phyloP scores from a whole-genome alignment of 1,140 invertebrate species.

The Megalopta genalis region DNA sequence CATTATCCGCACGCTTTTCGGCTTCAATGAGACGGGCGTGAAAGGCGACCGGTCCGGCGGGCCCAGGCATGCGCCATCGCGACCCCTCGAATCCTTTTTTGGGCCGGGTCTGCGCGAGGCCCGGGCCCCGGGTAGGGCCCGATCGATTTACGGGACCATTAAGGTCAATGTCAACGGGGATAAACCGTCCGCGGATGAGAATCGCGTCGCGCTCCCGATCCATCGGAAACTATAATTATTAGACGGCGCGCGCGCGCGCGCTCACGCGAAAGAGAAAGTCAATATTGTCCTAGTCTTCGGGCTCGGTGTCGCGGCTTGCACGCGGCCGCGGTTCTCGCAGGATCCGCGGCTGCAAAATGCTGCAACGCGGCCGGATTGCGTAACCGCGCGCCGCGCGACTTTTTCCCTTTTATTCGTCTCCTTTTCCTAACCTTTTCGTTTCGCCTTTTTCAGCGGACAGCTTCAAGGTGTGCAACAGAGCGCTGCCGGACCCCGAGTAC shows the following conservation, averaged over 20 bases:
- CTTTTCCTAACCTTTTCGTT: neutral
- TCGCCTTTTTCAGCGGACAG: conserved; percentile 54
- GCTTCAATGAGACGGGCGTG: neutral
- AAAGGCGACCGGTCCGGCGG: neutral
- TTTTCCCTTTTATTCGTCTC: conserved; percentile 16
- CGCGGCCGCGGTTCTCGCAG: conserved; percentile 42
- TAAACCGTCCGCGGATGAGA: neutral
- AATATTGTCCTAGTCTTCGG: conserved; percentile 27
- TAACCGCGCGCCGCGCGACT: conserved; percentile 23
- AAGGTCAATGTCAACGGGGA: neutral
- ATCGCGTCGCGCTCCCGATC: neutral
- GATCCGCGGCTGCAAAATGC: conserved; percentile 15
- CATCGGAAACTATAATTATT: conserved; percentile 11
- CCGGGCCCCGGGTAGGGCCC: too few relatives aligned
- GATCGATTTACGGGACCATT: neutral
- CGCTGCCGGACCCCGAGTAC: conserved; percentile 45
- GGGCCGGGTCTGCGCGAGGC: neutral
- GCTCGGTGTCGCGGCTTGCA: conserved; percentile 20
- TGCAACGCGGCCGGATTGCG: conserved; percentile 49
- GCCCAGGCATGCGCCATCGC: too few relatives aligned
- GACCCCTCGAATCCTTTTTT: neutral
- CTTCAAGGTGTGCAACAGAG: conserved; percentile 63
- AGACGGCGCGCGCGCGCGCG: neutral
- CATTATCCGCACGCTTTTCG: neutral
- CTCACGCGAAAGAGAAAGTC: conserved; percentile 65